Evolutionary conservation across 2,888 invertebrate species (phyloP), one percentile per base, ranked within the genome.

Genomic region (Amblyjoppa fuscipennis): DNA sequence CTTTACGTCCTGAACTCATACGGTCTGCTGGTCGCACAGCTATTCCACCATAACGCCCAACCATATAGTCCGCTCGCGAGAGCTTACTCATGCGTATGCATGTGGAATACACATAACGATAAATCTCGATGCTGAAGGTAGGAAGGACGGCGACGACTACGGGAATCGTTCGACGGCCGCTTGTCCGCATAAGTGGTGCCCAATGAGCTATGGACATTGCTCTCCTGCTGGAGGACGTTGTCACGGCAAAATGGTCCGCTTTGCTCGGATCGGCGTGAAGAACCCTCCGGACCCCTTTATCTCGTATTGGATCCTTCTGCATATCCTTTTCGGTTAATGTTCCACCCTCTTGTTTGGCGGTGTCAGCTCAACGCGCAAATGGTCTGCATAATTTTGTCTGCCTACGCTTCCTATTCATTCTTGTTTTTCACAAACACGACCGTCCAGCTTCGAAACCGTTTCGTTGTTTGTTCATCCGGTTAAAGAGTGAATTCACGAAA

Each of bases 31-130:
- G 20, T 61, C 83, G 38, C 73, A 71, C 25, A 34, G 38, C 70
- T 56, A 45, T 59, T 83, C 49, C 38, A 74, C 68, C 41, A 20
- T 64, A 73, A 80, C 77, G 77, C 41, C 53, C 68, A 70, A 41
- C 71, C 79, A 68, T 83, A 68, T 77, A 76, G 73, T 83, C 79
- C 76, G 76, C 79, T 76, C 68, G 73, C 53, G 74, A 76, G 28
- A 61, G 66, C 69, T 41, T 41, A 53, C 28, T 71, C 76, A 76
- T 76, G 66, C 53, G 41, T 64, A 20, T 59, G 53, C 53, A 71
- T 53, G 76, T 38, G 34, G 45, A 66, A n/a, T 64, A 38, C 41
- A 41, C 61, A 74, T 77, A 49, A 81, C 61, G 53, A 66, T 83
- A 77, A 83, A 77, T 83, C 69, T 70, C 49, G 53, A 69, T 20